phyloP scores from a whole-genome alignment of 2,888 invertebrate genomes.

The Chrysotoxum bicinctum region DNA sequence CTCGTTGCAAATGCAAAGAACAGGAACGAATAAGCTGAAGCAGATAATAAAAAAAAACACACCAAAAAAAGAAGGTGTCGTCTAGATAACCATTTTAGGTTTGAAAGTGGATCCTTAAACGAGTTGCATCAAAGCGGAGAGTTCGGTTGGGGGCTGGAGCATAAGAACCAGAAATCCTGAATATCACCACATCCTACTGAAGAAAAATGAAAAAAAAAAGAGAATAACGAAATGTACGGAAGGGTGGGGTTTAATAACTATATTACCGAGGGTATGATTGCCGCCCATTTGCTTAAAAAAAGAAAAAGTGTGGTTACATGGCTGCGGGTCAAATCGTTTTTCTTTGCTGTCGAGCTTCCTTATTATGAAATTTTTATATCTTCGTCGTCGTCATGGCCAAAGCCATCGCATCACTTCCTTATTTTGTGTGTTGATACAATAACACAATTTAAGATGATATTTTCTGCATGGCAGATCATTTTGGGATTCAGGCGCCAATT shows the following conservation, averaged over 20 bases:
- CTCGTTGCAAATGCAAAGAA: background rate
- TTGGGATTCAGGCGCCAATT: constrained; percentile 47
- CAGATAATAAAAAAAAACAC: background rate
- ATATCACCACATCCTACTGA: constrained; percentile 50
- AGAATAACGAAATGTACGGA: background rate
- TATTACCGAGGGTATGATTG: constrained; percentile 62
- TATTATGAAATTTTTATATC: constrained; percentile 20
- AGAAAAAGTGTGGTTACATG: constrained; percentile 55
- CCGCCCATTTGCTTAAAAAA: constrained; percentile 50
- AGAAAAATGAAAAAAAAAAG: constrained; percentile 17
- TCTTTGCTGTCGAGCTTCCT: constrained; percentile 10
- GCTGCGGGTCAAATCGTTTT: constrained; percentile 63
- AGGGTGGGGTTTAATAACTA: constrained; percentile 58
- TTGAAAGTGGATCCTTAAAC: constrained; percentile 54
- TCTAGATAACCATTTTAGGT: constrained; percentile 36
- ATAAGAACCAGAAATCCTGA: constrained; percentile 11
- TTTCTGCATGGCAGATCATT: constrained; percentile 61
- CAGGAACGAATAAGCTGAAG: background rate
- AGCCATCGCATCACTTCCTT: constrained; percentile 30
- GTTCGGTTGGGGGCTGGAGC: background rate
- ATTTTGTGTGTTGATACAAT: constrained; percentile 62
- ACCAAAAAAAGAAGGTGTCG: constrained; percentile 1
- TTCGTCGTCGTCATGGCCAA: background rate
- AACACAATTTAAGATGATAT: constrained; percentile 65
- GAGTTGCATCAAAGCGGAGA: constrained; percentile 35